Conservation (phyloP, 2,113 vertebrate species). For the Lophochroa leadbeateri region DNA sequence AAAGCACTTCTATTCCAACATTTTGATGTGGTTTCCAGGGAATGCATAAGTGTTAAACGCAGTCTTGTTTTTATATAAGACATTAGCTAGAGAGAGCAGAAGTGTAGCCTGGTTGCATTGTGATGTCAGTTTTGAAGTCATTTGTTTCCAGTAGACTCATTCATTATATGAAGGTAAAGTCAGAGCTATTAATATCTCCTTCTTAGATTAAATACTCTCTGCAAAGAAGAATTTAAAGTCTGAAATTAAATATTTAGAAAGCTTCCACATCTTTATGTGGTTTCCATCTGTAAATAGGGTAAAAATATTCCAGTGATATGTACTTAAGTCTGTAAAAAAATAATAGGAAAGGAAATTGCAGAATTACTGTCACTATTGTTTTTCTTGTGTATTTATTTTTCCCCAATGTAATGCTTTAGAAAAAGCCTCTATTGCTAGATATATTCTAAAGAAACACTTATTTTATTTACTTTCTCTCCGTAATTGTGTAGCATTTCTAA, state of each 20-base stretch:
- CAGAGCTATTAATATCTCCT: neutral
- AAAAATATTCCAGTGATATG: neutral
- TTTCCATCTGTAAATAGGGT: neutral
- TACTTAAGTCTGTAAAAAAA: neutral
- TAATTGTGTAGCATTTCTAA: neutral
- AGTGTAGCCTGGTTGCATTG: too few species aligned
- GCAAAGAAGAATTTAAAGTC: neutral
- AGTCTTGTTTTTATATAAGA: too few species aligned
- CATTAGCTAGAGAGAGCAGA: too few species aligned
- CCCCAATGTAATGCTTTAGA: neutral
- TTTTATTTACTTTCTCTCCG: neutral
- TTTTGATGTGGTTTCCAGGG: too few species aligned
- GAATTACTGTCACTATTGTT: neutral
- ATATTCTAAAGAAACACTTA: neutral
- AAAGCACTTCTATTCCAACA: too few species aligned
- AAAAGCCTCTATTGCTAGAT: neutral
- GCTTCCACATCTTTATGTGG: neutral
- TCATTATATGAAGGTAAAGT: neutral
- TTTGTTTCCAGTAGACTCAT: neutral
- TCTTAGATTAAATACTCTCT: neutral
- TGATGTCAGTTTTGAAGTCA: neutral
- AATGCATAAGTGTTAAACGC: too few species aligned
- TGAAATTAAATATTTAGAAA: neutral
- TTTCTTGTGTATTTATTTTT: neutral
- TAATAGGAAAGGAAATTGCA: neutral